phyloP scores from a whole-genome alignment of 2,113 vertebrate genomes.

The Eublepharis macularius region DNA sequence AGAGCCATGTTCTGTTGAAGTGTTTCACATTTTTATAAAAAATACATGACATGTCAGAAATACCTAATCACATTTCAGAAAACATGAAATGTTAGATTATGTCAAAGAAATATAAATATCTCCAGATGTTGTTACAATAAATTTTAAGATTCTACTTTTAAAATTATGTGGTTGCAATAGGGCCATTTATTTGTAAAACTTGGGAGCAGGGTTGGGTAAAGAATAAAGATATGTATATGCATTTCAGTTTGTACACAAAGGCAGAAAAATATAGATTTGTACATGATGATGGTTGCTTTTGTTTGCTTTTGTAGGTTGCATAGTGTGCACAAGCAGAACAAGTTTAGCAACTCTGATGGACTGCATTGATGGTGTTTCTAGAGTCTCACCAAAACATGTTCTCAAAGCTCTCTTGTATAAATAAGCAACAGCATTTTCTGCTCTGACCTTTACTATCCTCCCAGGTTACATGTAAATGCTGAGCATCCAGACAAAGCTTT shows the following conservation, averaged over 20 bases:
- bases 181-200: neutral
- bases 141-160: neutral
- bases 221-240: neutral
- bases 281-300: neutral
- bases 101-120: slow-evolving; percentile 1
- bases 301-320: slow-evolving; percentile 14
- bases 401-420: slow-evolving; percentile 55
- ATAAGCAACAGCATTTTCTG: slow-evolving; percentile 66
- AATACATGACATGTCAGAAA: neutral
- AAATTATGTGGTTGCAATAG: neutral
- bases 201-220: neutral
- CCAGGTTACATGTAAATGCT: slow-evolving; percentile 65
- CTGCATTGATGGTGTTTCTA: slow-evolving; percentile 49
- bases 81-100: neutral
- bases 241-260: slow-evolving; percentile 5
- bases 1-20: neutral
- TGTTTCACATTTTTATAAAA: neutral
- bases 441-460: slow-evolving; percentile 67
- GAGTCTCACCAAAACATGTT: slow-evolving; percentile 61
- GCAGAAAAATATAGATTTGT: slow-evolving; percentile 2
- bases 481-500: slow-evolving; percentile 45
- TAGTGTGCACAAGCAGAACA: slow-evolving; percentile 33
- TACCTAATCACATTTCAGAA: neutral
- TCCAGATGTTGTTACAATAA: neutral
- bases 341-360: slow-evolving; percentile 64